Evolutionary conservation across 2,888 invertebrate species (phyloP).

Genomic region (Drosophila prostipennis): DNA sequence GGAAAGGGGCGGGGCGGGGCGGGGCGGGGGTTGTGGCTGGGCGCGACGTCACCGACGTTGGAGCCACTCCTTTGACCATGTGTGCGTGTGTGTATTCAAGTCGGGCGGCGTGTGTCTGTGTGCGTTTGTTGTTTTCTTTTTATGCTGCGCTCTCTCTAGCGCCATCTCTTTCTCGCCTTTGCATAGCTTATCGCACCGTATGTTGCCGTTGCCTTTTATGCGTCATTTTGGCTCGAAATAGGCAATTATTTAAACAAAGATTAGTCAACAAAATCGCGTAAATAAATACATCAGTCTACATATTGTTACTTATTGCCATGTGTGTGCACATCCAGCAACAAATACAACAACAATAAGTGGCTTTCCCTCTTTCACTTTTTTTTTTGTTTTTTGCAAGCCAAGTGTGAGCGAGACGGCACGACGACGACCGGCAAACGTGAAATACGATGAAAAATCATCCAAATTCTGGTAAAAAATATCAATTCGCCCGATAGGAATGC

Average conservation of each 20-base stretch:
- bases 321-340: constrained; percentile 50
- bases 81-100: constrained; percentile 20
- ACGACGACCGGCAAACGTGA: constrained; percentile 14
- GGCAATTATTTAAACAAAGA: constrained; percentile 70
- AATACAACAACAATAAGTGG: constrained; percentile 10
- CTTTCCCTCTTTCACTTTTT: constrained; percentile 55
- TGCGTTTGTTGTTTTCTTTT: constrained; percentile 48
- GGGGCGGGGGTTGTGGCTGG: constrained; percentile 25
- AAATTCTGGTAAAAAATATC: constrained; percentile 24
- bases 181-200: constrained; percentile 27
- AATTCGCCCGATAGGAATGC: constrained; percentile 7
- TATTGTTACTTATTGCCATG: constrained; percentile 51
- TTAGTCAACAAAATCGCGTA: constrained; percentile 65
- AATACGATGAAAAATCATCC: constrained; percentile 2
- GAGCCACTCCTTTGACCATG: constrained; percentile 47
- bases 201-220: constrained; percentile 53
- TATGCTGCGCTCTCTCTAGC: constrained; percentile 23
- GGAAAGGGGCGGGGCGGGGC: not conserved
- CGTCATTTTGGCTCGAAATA: constrained; percentile 69
- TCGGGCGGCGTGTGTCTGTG: constrained; percentile 4
- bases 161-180: constrained; percentile 1
- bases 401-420: constrained; percentile 13
- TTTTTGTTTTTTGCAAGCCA: constrained; percentile 33
- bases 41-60: constrained; percentile 45
- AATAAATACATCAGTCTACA: constrained; percentile 44